These are phyloP conservation scores for Pseudorasbora parva DNA, from an alignment of 2,113 vertebrate genomes.

Conservation along the genomic window DNA sequence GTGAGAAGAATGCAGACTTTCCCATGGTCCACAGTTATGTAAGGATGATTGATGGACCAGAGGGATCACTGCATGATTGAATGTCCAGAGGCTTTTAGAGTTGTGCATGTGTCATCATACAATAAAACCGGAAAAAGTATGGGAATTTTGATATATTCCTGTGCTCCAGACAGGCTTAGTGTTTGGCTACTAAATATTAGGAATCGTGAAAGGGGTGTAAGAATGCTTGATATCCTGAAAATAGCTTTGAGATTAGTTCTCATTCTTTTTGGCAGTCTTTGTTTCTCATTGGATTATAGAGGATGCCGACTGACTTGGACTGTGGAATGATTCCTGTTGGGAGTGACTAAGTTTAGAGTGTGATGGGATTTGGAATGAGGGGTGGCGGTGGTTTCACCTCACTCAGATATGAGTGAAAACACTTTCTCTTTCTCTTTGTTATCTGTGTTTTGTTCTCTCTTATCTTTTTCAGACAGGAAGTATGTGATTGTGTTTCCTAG, in stretches of 20 bases:
- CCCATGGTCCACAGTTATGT: slow-evolving; percentile 46
- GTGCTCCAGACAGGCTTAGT: slow-evolving; percentile 35
- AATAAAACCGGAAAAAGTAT: not conserved
- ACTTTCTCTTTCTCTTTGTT: slow-evolving; percentile 21
- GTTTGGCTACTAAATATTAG: slow-evolving; percentile 18
- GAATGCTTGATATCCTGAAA: slow-evolving; percentile 48
- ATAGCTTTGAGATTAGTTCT: slow-evolving; percentile 41
- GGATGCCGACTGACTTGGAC: slow-evolving; percentile 17
- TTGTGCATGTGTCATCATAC: not conserved
- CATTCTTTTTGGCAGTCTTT: slow-evolving; percentile 43
- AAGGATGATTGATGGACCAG: slow-evolving; percentile 35
- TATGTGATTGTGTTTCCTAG: not conserved
- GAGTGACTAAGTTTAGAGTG: slow-evolving; percentile 5
- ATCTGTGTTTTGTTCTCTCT: not conserved
- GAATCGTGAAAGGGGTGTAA: slow-evolving; percentile 17
- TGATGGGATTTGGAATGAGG: not conserved
- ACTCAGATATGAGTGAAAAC: not conserved
- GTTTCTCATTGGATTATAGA: slow-evolving; percentile 27
- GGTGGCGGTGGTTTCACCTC: slow-evolving; percentile 7
- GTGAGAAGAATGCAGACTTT: slow-evolving; percentile 21
- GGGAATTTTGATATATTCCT: slow-evolving; percentile 30
- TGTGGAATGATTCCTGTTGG: not conserved
- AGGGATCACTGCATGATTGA: slow-evolving; percentile 24
- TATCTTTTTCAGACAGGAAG: not conserved
- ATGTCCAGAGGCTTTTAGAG: not conserved